Conservation (phyloP, 30 jellyfish, hydroid and myxozoan genomes). For the Hydractinia symbiolongicarpus region DNA sequence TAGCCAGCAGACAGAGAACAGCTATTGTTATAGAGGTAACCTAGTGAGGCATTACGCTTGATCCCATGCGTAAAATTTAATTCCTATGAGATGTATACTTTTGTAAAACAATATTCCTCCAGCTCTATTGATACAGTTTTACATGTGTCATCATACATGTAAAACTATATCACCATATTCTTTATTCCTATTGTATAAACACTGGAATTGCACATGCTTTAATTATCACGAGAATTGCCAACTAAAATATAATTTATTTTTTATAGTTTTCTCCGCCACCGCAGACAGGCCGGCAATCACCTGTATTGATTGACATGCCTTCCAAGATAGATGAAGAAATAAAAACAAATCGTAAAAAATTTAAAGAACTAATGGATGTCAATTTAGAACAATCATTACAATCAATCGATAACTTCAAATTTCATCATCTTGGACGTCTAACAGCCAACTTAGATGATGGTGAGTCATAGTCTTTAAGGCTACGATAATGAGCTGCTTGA, state of each 20-base stretch:
- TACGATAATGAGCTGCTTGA: not conserved
- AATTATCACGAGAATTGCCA: too few species aligned
- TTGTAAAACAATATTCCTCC: too few species aligned
- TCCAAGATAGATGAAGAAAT: conserved; percentile 5
- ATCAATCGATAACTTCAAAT: conserved; percentile 73
- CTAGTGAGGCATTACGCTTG: too few species aligned
- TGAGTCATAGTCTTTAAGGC: not conserved
- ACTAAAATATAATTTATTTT: not conserved
- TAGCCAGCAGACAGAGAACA: too few species aligned
- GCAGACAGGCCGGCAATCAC: not conserved
- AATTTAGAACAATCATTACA: conserved; percentile 67
- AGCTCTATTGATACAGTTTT: too few species aligned
- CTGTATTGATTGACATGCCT: not conserved
- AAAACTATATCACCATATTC: too few species aligned
- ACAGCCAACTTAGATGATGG: conserved; percentile 58
- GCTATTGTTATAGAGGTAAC: too few species aligned
- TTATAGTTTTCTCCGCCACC: conserved; percentile 13
- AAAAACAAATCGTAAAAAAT: conserved; percentile 23
- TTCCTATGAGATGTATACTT: too few species aligned
- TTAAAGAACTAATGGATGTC: conserved; percentile 47
- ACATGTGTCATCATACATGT: too few species aligned
- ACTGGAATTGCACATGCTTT: too few species aligned
- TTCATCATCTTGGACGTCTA: conserved; percentile 74
- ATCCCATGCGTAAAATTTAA: too few species aligned
- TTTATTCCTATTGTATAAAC: too few species aligned